Evolutionary conservation across 1,140 invertebrate genomes (phyloP).

Genomic region (Atta cephalotes): DNA sequence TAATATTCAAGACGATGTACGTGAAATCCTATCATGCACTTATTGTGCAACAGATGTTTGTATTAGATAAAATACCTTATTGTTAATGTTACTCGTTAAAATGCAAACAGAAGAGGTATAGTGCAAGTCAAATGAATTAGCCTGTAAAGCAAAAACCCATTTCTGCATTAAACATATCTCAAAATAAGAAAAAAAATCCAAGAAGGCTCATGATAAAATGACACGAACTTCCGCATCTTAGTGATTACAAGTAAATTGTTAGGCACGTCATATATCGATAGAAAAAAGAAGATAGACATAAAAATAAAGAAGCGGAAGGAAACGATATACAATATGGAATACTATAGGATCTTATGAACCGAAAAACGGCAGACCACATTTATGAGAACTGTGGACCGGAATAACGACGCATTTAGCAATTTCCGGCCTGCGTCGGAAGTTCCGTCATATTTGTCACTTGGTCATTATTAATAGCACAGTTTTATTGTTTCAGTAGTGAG

Average conservation of each 20-base stretch:
- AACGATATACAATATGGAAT: conserved; percentile 35
- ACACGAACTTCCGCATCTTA: neutral
- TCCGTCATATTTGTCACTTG: conserved; percentile 77
- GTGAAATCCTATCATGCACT: no score
- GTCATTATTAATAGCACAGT: conserved; percentile 71
- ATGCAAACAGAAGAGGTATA: neutral
- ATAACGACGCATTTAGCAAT: conserved; percentile 70
- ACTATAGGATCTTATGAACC: conserved; percentile 24
- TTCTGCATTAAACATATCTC: neutral
- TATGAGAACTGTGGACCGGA: conserved; percentile 36
- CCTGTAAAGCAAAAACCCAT: neutral
- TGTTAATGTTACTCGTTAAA: neutral
- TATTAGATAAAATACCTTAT: no score
- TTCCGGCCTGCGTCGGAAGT: conserved; percentile 74
- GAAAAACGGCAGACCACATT: conserved; percentile 43
- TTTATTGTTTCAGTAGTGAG: conserved; percentile 73
- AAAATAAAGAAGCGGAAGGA: conserved; percentile 4
- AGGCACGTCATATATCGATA: neutral
- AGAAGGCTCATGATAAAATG: neutral
- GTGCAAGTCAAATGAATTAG: neutral
- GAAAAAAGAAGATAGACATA: neutral
- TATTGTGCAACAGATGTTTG: no score
- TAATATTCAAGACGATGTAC: neutral
- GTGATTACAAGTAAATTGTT: neutral
- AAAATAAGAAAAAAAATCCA: neutral